phyloP scores from a whole-genome alignment of 2,113 vertebrate genomes.

The Salvelinus sp. region DNA sequence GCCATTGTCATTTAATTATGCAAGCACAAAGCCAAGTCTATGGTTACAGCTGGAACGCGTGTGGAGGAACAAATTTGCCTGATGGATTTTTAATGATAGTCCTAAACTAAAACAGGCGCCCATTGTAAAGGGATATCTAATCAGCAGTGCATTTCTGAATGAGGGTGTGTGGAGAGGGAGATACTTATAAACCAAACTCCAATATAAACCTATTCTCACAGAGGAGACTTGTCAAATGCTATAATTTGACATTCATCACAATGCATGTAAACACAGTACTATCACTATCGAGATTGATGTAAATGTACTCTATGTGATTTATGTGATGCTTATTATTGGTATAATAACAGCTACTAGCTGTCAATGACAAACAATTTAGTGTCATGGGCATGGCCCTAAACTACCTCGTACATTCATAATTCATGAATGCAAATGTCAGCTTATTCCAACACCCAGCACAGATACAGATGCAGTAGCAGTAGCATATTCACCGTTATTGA shows the following conservation, averaged over 20 bases:
- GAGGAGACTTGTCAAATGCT: neutral
- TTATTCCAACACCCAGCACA: neutral
- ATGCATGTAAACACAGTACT: too few species aligned
- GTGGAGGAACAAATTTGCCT: constrained; percentile 58
- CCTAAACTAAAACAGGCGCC: constrained; percentile 31
- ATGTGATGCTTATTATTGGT: too few species aligned
- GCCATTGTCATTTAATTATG: constrained; percentile 60
- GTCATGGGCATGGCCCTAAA: neutral
- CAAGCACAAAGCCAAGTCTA: constrained; percentile 58
- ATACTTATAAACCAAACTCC: neutral
- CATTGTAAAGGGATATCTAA: constrained; percentile 51
- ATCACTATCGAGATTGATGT: too few species aligned
- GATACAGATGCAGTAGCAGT: neutral
- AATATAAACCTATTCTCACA: neutral
- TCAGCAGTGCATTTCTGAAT: constrained; percentile 36
- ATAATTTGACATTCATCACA: neutral
- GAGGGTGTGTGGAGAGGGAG: neutral
- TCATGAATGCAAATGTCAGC: neutral
- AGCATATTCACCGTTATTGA: neutral
- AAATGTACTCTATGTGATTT: too few species aligned
- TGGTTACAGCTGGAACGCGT: constrained; percentile 57
- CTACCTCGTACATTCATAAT: neutral
- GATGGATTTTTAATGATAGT: constrained; percentile 65
- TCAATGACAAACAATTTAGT: neutral
- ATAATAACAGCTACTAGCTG: too few species aligned